These are phyloP conservation scores for Metopia argyrocephala DNA, from an alignment of 2,888 invertebrate genomes.

Conservation along the genomic window DNA sequence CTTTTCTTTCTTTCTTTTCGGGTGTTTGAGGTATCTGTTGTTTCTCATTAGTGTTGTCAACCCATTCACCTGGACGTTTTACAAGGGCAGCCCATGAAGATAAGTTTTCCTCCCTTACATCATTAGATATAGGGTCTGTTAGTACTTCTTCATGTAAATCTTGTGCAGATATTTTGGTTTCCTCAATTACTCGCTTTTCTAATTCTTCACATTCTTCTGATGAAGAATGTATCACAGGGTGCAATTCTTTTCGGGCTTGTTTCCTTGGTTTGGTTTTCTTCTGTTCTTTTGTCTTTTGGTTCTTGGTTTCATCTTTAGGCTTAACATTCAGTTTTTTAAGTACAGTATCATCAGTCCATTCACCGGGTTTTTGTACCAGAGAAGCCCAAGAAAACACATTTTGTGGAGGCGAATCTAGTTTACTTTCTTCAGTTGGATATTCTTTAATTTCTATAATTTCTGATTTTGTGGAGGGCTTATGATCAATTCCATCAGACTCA, in stretches of 20 bases:
- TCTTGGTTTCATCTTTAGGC: slow-evolving; percentile 59
- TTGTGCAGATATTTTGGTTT: neutral
- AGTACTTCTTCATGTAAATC: neutral
- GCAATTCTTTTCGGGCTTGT: slow-evolving; percentile 10
- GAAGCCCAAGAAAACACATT: slow-evolving; percentile 75
- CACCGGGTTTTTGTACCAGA: slow-evolving; percentile 73
- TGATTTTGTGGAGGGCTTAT: neutral
- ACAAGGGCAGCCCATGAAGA: slow-evolving; percentile 71
- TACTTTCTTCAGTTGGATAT: neutral
- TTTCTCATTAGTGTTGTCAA: slow-evolving; percentile 69
- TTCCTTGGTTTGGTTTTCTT: slow-evolving; percentile 43
- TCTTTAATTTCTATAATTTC: slow-evolving; percentile 5
- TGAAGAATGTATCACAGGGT: neutral
- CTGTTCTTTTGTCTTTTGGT: slow-evolving; percentile 46
- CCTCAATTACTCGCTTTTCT: neutral
- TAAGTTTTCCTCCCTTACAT: slow-evolving; percentile 1
- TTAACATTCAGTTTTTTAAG: slow-evolving; percentile 56
- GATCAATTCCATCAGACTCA: neutral
- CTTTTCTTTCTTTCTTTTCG: slow-evolving; percentile 34
- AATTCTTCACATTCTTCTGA: slow-evolving; percentile 26
- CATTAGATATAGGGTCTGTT: slow-evolving; percentile 8
- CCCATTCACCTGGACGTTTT: slow-evolving; percentile 74
- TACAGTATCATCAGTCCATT: slow-evolving; percentile 68
- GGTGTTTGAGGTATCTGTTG: slow-evolving; percentile 64
- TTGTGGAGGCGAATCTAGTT: neutral